Evolutionary conservation across 2,113 vertebrate genomes (phyloP).

Genomic region (Myrmecobius fasciatus): DNA sequence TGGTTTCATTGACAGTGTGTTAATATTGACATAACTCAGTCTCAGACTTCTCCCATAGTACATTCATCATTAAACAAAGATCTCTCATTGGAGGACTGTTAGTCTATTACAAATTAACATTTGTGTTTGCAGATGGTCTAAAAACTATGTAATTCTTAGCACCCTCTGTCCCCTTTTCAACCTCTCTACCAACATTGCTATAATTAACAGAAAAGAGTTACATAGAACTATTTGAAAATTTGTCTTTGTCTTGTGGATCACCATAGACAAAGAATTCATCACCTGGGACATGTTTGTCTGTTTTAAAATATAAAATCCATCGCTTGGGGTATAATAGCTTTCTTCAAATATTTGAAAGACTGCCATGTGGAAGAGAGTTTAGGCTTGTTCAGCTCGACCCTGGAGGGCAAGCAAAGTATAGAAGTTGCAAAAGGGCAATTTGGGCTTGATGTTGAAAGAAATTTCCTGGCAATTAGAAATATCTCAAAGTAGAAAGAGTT

Average conservation of each 20-base stretch:
- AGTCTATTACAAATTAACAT: not conserved
- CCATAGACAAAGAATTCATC: not conserved
- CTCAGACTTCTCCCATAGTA: not conserved
- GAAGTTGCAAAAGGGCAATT: not conserved
- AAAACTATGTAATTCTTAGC: not conserved
- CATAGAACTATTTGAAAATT: not conserved
- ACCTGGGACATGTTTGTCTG: not conserved
- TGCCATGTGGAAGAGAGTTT: not conserved
- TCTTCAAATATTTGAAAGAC: not conserved
- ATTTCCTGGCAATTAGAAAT: not conserved
- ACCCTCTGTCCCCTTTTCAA: not conserved
- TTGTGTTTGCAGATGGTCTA: not conserved
- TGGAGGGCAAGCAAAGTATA: not conserved
- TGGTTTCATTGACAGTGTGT: not conserved
- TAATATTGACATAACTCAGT: not conserved
- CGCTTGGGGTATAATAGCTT: not conserved
- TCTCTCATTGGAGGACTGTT: not conserved
- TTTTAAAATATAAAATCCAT: not conserved
- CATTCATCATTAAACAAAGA: not conserved
- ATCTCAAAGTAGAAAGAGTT: not conserved
- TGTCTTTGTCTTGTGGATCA: not conserved
- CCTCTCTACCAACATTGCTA: not conserved
- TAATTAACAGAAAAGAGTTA: not conserved
- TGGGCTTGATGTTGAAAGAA: not conserved
- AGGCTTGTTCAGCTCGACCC: not conserved